Base-by-base conservation (phyloP, 53 echinoderm and acorn worm species). In the Henricia sp. region DNA sequence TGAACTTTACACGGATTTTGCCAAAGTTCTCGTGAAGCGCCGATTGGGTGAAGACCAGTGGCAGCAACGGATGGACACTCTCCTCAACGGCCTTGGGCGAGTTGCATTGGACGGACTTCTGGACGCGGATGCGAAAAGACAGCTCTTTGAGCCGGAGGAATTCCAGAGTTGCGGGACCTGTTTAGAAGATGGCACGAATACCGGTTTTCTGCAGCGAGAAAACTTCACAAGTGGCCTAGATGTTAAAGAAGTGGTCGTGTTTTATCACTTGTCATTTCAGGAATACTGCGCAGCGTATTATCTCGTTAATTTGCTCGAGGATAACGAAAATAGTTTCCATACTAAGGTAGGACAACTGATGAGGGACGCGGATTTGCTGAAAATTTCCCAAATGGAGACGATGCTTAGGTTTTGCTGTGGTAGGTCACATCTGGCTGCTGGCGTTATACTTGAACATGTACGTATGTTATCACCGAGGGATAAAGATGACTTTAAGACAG, bases 71-170 rank as follows among this genome's bases (percentile, higher is more conserved):
- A 16, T 68, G 32, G 13, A 17, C 38, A 17, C 0, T 4, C 21
- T 20, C 14, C 0, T 40, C 40, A 33, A 63, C 34, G 68, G 14
- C 3, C 68, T 68, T 5, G 68, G 68, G 25, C 68, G 68, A 5
- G 40, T 68, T 68, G 68, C 68, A 11, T 19, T 68, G 10, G 29
- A 68, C 24, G 68, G 39, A 68, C 40, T 39, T 8, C n/a, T 68
- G 3, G 21, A 68, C 40, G 6, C 20, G 20, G 41, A 34, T 40
- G 39, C 17, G 4, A 21, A 68, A 68, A 68, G 41, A 39, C 68
- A 40, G 40, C 2, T 39, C 25, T 40, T 68, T 0, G 34, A 38
- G 6, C 16, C 14, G 16, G 68, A 21, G 0, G 68, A 68, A 34
- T 68, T 68, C 25, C 8, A 6, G 2, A 23, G 36, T 0, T 63